Evolutionary conservation across 2,888 invertebrate genomes (phyloP).

Genomic region (Hirtodrosophila trivittata): DNA sequence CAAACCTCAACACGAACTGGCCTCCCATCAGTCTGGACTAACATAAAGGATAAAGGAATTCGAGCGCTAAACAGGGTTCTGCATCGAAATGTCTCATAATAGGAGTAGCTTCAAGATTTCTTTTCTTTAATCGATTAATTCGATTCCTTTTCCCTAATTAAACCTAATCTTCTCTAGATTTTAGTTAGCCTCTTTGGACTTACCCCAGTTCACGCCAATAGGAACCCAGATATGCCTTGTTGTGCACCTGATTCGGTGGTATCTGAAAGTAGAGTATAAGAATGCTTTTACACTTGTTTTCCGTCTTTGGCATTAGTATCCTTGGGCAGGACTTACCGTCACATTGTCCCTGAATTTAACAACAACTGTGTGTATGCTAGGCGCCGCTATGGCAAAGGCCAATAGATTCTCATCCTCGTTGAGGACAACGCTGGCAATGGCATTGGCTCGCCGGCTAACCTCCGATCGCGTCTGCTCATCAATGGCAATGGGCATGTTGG

Average conservation of each 20-base stretch:
- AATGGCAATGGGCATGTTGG: constrained; percentile 63
- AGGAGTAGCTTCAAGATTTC: too few species aligned
- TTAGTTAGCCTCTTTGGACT: constrained; percentile 28
- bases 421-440: constrained; percentile 82
- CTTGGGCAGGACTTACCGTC: constrained; percentile 70
- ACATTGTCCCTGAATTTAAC: constrained; percentile 84
- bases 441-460: constrained; percentile 82
- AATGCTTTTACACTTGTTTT: too few species aligned
- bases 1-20: constrained; percentile 12
- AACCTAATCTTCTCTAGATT: too few species aligned
- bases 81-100: too few species aligned
- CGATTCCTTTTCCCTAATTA: too few species aligned
- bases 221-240: constrained; percentile 82
- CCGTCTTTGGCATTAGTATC: too few species aligned
- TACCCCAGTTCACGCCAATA: constrained; percentile 84
- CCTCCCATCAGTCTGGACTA: background rate
- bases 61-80: background rate
- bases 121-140: too few species aligned
- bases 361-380: constrained; percentile 83
- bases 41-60: background rate
- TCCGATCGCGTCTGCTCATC: constrained; percentile 80
- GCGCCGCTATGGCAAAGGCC: constrained; percentile 84
- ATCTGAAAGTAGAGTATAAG: constrained; percentile 62
- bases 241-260: constrained; percentile 82
- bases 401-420: constrained; percentile 83